Evolutionary conservation across 2,797 vertebrate species (phyloP), one percentile per base, ranked within the genome.

Genomic region (Pseudocheirus occidentalis): DNA sequence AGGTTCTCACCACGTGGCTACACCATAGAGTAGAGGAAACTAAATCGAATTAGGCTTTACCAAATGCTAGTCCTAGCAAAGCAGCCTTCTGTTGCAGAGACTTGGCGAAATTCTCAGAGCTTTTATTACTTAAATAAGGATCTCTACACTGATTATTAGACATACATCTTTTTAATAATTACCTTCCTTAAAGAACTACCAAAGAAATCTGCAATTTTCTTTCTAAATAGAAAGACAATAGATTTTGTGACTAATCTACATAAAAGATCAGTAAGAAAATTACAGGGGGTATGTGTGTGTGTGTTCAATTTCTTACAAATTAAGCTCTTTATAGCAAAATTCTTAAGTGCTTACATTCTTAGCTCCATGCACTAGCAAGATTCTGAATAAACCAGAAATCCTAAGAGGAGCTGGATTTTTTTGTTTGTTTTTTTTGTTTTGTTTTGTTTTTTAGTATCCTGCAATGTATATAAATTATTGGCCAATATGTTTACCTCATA

Each of bases 201-300:
- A 89, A 94, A 95, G 58, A 96, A 95, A 96, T 93, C 93, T 94
- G 89, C 81, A 91, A 81, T 97, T 55, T 90, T 95, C 91, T 93
- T 96, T 95, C 59, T 96, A 95, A 94, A 95, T 66, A 96, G 10
- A 14, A 97, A 95, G 95, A 97, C 92, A 95, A 96, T 96, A 93
- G 59, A 90, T 10, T 53, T 57, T 94, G 46, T 96, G 95, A 97
- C 95, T 97, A 96, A 95, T 96, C 53, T 92, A 96, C 81, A 90
- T 91, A 95, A 97, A 94, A n/a, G 31, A 95, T 96, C 58, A 57
- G 4, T 91, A 94, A 92, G 96, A 97, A 97, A 97, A 97, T 97
- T 97, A 97, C 27, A 96, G 92, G 81, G 87, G 96, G 0, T 92
- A 6, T 91, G 1, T 91, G 10, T 91, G 1, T 93, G 50, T 92